Conservation (phyloP, 2,888 invertebrate species). For the Cephus pulcher region DNA sequence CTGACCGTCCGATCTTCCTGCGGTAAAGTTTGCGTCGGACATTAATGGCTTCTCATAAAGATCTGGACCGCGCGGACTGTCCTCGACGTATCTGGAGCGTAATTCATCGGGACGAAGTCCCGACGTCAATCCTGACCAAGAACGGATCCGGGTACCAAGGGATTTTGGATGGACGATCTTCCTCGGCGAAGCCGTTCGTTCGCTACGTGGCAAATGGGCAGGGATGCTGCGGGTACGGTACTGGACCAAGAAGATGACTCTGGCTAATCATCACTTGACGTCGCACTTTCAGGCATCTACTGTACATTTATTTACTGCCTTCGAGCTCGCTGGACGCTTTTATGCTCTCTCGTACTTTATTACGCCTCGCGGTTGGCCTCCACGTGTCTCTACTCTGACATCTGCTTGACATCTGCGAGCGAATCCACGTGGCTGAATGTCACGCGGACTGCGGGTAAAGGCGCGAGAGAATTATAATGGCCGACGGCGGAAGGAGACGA, state of each 20-base stretch:
- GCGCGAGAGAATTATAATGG: not conserved
- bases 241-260: not conserved
- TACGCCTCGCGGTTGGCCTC: not conserved
- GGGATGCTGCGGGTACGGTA: not conserved
- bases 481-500: not conserved
- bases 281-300: not conserved
- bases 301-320: not conserved
- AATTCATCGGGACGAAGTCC: conserved; percentile 30
- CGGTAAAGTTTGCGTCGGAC: conserved; percentile 40
- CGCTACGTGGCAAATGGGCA: not conserved
- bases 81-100: conserved; percentile 36
- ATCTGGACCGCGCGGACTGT: conserved; percentile 31
- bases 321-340: not conserved
- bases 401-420: not conserved
- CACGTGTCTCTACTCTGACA: not conserved
- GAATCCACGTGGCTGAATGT: not conserved
- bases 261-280: not conserved
- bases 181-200: no score
- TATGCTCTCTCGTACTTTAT: not conserved
- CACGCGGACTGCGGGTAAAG: not conserved
- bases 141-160: not conserved
- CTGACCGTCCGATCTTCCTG: conserved; percentile 27
- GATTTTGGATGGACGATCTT: no score
- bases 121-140: conserved; percentile 20
- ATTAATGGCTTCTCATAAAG: conserved; percentile 46